phyloP scores from a whole-genome alignment of 2,888 invertebrate species.

The Plemyria rubiginata region DNA sequence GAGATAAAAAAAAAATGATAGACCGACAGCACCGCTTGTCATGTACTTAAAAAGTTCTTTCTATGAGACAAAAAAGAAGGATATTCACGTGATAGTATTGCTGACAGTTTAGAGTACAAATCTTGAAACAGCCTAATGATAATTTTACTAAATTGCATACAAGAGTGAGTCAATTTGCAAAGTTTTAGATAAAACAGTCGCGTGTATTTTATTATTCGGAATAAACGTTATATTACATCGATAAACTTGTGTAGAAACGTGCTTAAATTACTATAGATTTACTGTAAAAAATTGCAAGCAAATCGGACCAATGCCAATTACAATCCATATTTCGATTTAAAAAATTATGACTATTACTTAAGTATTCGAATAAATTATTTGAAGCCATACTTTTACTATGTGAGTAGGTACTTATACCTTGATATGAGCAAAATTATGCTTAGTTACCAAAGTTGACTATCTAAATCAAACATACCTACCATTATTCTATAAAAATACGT shows the following conservation, averaged over 20 bases:
- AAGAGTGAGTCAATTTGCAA: background rate
- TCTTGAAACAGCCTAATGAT: no score
- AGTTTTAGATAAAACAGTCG: background rate
- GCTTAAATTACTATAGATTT: constrained; percentile 7
- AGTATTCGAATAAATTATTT: no score
- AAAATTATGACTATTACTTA: no score
- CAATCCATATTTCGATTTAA: constrained; percentile 8
- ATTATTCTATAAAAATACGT: background rate
- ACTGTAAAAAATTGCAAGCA: constrained; percentile 8
- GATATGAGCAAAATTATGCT: background rate
- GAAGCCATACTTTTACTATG: no score
- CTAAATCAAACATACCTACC: background rate
- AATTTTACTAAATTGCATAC: no score
- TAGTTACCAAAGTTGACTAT: background rate
- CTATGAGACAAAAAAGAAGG: no score
- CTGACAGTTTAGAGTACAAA: no score
- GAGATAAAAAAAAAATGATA: no score
- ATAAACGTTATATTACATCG: constrained; percentile 12
- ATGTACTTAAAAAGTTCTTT: no score
- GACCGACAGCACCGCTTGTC: no score
- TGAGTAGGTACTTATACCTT: background rate
- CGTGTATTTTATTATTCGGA: background rate
- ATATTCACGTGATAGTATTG: no score
- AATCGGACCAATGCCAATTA: constrained; percentile 35
- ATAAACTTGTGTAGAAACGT: constrained; percentile 5